A percentile compares a stretch with the other conserved stretches of the same genome.
These are phyloP conservation scores for Okamejei kenojei DNA, from an alignment of 2,797 vertebrate genomes.

Conservation along the genomic window DNA sequence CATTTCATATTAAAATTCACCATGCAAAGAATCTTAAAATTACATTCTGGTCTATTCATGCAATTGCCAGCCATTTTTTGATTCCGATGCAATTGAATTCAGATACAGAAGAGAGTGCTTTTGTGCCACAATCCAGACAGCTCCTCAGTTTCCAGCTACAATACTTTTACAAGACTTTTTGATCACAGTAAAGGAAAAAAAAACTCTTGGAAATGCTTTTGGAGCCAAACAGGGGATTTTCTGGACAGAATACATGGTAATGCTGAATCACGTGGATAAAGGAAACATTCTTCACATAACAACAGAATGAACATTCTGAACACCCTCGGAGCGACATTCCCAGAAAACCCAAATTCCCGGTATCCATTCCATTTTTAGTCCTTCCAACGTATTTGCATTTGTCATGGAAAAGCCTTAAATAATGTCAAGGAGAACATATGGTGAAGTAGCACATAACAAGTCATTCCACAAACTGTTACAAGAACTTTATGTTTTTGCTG, in stretches of 20 bases:
- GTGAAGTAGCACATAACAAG: neutral
- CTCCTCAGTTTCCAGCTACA: neutral
- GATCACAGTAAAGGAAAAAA: neutral
- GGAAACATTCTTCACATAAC: conserved; percentile 9
- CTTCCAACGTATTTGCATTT: neutral
- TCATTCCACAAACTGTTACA: neutral
- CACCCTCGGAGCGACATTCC: neutral
- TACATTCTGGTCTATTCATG: neutral
- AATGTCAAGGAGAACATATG: neutral
- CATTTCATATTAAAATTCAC: neutral
- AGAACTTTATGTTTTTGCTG: neutral
- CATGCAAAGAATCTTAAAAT: neutral
- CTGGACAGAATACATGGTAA: conserved; percentile 3
- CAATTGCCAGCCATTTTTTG: neutral
- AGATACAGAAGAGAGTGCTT: neutral
- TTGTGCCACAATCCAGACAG: neutral
- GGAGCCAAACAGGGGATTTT: neutral
- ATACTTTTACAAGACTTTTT: neutral
- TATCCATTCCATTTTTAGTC: neutral
- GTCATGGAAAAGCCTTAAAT: neutral
- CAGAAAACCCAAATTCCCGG: neutral
- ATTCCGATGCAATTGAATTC: neutral
- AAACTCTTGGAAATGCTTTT: neutral
- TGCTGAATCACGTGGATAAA: neutral
- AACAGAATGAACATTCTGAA: neutral